Base-by-base conservation (phyloP, 2,797 vertebrate genomes). In the Alfaro cultratus region DNA sequence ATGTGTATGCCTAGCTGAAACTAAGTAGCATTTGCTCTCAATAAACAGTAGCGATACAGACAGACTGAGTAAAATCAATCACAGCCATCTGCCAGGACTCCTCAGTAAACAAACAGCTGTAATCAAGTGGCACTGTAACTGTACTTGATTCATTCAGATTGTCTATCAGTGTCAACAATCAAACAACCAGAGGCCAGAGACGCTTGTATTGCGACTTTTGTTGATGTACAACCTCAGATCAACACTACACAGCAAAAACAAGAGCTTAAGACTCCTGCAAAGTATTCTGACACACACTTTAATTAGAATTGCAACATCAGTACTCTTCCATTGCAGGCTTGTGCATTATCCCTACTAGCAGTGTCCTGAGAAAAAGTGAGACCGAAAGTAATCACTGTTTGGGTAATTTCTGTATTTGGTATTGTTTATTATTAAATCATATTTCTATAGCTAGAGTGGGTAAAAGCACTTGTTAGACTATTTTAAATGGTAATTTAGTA, bases 211-310 rank as follows among this genome's bases (percentile, higher is more conserved):
- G 45, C 57, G 68, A 2, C 55, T 81, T 34, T 23, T 41, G 80
- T 75, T 53, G 77, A 74, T 55, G 47, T 11, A 47, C 53, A 7
- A 67, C 71, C 51, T 79, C 26, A 87, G 85, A 83, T 90, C 73
- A 87, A 79, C 74, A 76, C 77, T 83, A 84, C 53, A 83, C 41
- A 83, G 79, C 45, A 75, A 71, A 82, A 80, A 88, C 55, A 79
- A 82, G 72, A 82, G 74, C 57, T 39, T 16, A 3, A 34, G 70
- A 34, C 41, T 71, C 26, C 53, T 79, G 76, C 79, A 67, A 18
- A 41, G 18, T 80, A 80, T 80, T 49, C 80, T 29, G 43, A 67
- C 46, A 16, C 46, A 62, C 49, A 9, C 49, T 51, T 51, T 51
- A 9, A 51, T 23, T 51, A 51, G 8, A 51, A 9, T 51, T 23